These are phyloP conservation scores for Labia minor DNA, from an alignment of 2,888 invertebrate genomes.

Conservation along the genomic window DNA sequence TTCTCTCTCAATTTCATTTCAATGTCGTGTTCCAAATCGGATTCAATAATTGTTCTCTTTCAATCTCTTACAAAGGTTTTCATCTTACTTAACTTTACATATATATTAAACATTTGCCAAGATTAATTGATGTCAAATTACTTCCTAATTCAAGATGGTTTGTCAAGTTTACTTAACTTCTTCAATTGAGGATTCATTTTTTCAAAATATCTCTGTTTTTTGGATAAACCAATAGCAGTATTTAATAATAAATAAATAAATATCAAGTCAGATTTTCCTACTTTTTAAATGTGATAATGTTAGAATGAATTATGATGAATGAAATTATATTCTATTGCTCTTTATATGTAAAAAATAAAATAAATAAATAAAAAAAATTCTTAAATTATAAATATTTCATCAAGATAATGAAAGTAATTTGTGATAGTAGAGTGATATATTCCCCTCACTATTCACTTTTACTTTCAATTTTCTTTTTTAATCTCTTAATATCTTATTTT, in stretches of 20 bases:
- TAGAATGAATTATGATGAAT: not conserved
- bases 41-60: not conserved
- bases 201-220: not conserved
- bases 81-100: not conserved
- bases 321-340: conserved; percentile 7
- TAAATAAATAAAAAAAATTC: not conserved
- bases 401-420: too few relatives aligned
- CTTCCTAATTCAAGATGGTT: not conserved
- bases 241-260: not conserved
- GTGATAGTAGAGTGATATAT: too few relatives aligned
- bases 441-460: too few relatives aligned
- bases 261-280: not conserved
- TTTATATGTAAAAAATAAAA: not conserved
- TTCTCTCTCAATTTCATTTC: not conserved
- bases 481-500: too few relatives aligned
- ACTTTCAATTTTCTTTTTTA: too few relatives aligned
- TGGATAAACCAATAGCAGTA: not conserved
- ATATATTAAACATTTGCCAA: not conserved
- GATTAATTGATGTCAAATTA: not conserved
- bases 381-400: too few relatives aligned
- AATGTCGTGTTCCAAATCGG: not conserved
- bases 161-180: not conserved
- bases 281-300: not conserved
- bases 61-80: not conserved
- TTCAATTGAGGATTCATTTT: not conserved